Evolutionary conservation across 1,140 invertebrate genomes (phyloP).

Genomic region (Proales similis): DNA sequence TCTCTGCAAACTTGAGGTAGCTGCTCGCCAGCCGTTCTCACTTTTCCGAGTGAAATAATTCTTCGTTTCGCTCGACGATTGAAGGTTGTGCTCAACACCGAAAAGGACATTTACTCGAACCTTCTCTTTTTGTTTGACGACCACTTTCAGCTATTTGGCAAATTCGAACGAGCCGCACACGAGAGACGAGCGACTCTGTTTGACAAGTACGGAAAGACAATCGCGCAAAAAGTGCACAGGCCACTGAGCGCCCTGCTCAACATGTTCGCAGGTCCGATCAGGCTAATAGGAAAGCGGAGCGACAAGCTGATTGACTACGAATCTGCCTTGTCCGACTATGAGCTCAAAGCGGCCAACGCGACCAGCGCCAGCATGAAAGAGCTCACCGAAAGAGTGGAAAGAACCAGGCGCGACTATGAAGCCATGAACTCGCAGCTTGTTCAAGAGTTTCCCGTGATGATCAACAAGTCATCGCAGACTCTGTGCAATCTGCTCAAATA

Average conservation of each 20-base stretch:
- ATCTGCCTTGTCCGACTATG: background rate
- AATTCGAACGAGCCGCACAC: background rate
- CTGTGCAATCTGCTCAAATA: slow-evolving; percentile 8
- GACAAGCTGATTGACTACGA: slow-evolving; percentile 31
- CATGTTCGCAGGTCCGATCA: background rate
- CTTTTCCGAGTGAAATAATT: background rate
- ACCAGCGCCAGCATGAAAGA: too few relatives aligned
- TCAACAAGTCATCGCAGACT: background rate
- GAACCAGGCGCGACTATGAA: slow-evolving; percentile 13
- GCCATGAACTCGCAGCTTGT: slow-evolving; percentile 19
- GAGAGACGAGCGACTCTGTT: background rate
- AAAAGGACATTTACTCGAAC: slow-evolving; percentile 19
- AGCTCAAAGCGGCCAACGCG: background rate
- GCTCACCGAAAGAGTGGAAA: background rate
- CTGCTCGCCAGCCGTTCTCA: background rate
- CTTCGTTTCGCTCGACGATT: background rate
- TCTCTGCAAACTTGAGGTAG: background rate
- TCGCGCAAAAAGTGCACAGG: background rate
- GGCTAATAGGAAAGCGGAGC: slow-evolving; percentile 11
- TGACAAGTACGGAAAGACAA: background rate
- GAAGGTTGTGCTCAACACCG: slow-evolving; percentile 3
- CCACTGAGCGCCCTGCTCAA: background rate
- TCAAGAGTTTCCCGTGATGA: slow-evolving; percentile 24
- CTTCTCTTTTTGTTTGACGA: slow-evolving; percentile 4
- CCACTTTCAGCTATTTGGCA: slow-evolving; percentile 5